phyloP scores from a whole-genome alignment of 1,140 invertebrate species.

The Araneus ventricosus region DNA sequence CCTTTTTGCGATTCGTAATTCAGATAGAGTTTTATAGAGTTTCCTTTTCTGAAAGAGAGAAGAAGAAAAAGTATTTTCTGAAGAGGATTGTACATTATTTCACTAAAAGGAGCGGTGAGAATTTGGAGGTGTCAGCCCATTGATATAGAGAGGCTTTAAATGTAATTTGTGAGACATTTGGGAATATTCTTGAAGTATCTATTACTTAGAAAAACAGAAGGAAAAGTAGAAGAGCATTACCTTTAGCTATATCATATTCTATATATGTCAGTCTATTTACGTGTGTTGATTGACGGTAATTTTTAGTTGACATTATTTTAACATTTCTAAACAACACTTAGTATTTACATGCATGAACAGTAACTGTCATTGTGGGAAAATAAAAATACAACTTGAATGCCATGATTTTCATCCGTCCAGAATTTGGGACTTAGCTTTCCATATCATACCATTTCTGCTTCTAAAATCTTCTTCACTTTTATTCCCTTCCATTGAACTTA shows the following conservation, averaged over 20 bases:
- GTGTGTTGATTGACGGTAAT: no score
- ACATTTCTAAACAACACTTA: no score
- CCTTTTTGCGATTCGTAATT: slow-evolving; percentile 61
- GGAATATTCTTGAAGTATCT: not conserved
- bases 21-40: slow-evolving; percentile 57
- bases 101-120: slow-evolving; percentile 29
- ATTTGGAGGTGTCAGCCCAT: slow-evolving; percentile 3
- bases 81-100: slow-evolving; percentile 33
- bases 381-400: no score
- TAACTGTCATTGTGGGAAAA: no score
- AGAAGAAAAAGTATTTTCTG: slow-evolving; percentile 8
- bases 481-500: no score
- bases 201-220: not conserved
- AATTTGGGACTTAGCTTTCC: no score
- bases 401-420: no score
- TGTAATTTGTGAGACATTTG: slow-evolving; percentile 36
- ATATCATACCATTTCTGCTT: no score
- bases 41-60: slow-evolving; percentile 28
- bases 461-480: no score
- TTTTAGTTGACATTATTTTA: no score
- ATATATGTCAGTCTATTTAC: not conserved
- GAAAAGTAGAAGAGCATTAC: not conserved
- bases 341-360: no score
- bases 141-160: slow-evolving; percentile 51
- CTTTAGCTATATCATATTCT: not conserved